Conservation (phyloP, 2,888 invertebrate genomes). For the Netelia fuscicornis region DNA sequence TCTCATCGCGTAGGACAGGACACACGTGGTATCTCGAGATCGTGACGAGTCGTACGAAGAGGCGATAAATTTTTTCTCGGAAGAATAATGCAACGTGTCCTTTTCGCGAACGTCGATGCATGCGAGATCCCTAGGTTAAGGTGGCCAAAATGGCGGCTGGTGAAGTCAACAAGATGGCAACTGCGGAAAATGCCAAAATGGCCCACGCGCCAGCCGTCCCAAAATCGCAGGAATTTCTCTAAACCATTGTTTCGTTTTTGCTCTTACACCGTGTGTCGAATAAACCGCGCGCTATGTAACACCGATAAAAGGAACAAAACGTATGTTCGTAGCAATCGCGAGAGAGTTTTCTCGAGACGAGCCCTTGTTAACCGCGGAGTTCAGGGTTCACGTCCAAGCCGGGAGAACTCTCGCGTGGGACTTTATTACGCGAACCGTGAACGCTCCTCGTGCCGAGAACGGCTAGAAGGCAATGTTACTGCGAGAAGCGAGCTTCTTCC, state of each 20-base stretch:
- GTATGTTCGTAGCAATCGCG: conserved; percentile 20
- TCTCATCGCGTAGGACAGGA: conserved; percentile 14
- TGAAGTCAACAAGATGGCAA: too few relatives aligned
- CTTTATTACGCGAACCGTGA: conserved; percentile 64
- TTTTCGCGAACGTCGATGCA: too few relatives aligned
- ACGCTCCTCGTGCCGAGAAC: conserved; percentile 25
- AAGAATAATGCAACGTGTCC: too few relatives aligned
- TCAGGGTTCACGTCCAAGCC: conserved; percentile 66
- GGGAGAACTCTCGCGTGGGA: conserved; percentile 60
- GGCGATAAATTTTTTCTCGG: too few relatives aligned
- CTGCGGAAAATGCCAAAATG: too few relatives aligned
- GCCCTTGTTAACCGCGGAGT: conserved; percentile 65
- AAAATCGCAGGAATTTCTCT: too few relatives aligned
- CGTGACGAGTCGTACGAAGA: conserved; percentile 28
- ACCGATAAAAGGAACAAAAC: conserved; percentile 11
- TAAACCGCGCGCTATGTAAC: too few relatives aligned
- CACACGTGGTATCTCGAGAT: conserved; percentile 1
- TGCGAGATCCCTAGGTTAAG: too few relatives aligned
- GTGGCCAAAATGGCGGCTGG: too few relatives aligned
- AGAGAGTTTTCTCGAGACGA: conserved; percentile 44
- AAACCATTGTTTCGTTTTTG: too few relatives aligned
- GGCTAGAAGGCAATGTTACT: conserved; percentile 2
- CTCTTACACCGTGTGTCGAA: too few relatives aligned
- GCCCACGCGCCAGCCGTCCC: too few relatives aligned
- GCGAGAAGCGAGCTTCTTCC: conserved; percentile 10